Base-by-base conservation (phyloP, 2,113 vertebrate genomes). In the Ascaphus truei region DNA sequence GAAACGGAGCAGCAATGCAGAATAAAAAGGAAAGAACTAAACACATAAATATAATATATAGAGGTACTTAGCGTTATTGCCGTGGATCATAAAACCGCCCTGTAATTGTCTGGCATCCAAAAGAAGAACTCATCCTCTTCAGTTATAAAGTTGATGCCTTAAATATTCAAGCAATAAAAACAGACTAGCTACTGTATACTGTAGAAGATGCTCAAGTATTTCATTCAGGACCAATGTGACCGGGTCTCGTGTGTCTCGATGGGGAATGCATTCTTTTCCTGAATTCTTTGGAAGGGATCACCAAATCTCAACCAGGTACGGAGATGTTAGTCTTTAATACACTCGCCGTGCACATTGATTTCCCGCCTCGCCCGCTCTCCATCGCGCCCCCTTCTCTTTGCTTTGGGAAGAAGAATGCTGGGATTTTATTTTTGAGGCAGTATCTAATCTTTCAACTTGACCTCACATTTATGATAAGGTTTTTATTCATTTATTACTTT, bases 91-190 rank as follows among this genome's bases (percentile, higher is more conserved):
- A 34, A 62, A 12, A 45, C 9, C 41, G 8, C n/a, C 13, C n/a
- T 45, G 16, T 45, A 45, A 45, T 18, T 45, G 41, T 45, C 41
- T 45, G 41, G 4, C 3, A 12, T 18, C 20, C n/a, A 12, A 2
- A 18, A 5, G 4, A 16, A 2, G 41, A 18, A 45, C 20, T 45
- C 41, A 45, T 45, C 4, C 41, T 3, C 15, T 9, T 5, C n/a
- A 16, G 41, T n/a, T n/a, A n/a, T n/a, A n/a, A n/a, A 45, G n/a
- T 5, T 9, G 25, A 16, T 15, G 20, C 29, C 26, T 18, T 18
- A 39, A 64, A 51, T 52, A 52, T 47, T 51, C 22, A 36, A 36
- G 27, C 23, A 22, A 48, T 51, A 64, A 62, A 64, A 64, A 25
- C 12, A n/a, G 20, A 23, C 22, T n/a, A 1, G 47, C 15, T 26